Conservation (phyloP, 1,140 invertebrate species). For the Manduca sexta region DNA sequence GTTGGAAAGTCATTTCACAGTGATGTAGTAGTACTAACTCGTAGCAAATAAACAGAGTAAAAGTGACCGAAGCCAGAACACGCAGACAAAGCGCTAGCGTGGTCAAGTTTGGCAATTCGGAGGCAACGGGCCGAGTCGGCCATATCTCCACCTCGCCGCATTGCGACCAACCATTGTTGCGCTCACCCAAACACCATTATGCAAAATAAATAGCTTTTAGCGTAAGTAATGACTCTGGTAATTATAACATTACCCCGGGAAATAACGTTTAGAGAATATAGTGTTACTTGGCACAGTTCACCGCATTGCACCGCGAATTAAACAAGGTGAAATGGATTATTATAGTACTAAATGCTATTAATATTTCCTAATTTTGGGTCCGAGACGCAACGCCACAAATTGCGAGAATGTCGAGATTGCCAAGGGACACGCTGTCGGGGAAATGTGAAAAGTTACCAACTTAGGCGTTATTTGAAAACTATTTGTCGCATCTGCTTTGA, state of each 20-base stretch:
- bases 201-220: slow-evolving; percentile 46
- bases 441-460: slow-evolving; percentile 47
- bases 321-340: too few relatives aligned
- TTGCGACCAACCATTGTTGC: slow-evolving; percentile 39
- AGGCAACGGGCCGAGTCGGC: slow-evolving; percentile 39
- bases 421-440: slow-evolving; percentile 18
- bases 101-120: slow-evolving; percentile 52
- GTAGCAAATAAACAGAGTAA: neutral
- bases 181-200: slow-evolving; percentile 46
- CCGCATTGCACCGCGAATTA: neutral
- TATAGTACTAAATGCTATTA: slow-evolving; percentile 1
- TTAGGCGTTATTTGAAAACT: slow-evolving; percentile 33
- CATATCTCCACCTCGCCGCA: slow-evolving; percentile 33
- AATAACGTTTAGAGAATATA: slow-evolving; percentile 20
- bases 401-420: slow-evolving; percentile 30
- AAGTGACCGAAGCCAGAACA: slow-evolving; percentile 10
- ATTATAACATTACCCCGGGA: slow-evolving; percentile 41
- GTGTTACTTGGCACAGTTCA: slow-evolving; percentile 11
- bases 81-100: slow-evolving; percentile 30
- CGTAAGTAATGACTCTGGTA: slow-evolving; percentile 44
- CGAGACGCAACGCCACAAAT: slow-evolving; percentile 26
- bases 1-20: too few relatives aligned
- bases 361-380: slow-evolving; percentile 19
- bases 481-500: slow-evolving; percentile 33
- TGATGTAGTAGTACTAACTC: too few relatives aligned